Conservation (phyloP, 1,140 invertebrate genomes). For the Drosophila bocqueti region DNA sequence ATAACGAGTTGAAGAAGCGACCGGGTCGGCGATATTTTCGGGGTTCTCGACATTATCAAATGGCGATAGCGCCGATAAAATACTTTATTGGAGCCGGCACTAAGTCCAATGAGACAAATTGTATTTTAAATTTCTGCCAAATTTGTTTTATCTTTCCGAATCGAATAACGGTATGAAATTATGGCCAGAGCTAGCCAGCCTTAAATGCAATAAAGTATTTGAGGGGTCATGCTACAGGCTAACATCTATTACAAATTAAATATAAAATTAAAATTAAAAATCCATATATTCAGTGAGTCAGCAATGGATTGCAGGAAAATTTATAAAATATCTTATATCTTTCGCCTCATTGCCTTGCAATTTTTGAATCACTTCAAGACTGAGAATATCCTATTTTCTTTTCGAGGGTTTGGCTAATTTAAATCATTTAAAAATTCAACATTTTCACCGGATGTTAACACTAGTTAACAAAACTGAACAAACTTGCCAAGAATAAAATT, state of each 20-base stretch:
- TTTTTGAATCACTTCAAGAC: conserved; percentile 9
- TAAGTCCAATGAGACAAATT: conserved; percentile 73
- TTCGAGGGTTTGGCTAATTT: conserved; percentile 38
- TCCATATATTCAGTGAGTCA: conserved; percentile 8
- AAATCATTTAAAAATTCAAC: conserved; percentile 4
- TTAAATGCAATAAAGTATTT: conserved; percentile 13
- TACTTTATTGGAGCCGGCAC: conserved; percentile 54
- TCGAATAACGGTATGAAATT: conserved; percentile 24
- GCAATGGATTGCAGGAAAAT: neutral
- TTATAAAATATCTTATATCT: neutral
- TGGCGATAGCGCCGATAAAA: conserved; percentile 73
- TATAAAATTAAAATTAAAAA: neutral
- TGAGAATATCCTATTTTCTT: conserved; percentile 5
- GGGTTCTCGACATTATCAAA: conserved; percentile 58
- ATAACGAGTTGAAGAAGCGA: conserved; percentile 56
- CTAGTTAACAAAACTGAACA: conserved; percentile 12
- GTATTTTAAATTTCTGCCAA: conserved; percentile 58
- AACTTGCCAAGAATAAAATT: too few relatives aligned
- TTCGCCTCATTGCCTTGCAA: neutral
- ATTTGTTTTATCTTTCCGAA: conserved; percentile 39
- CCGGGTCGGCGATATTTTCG: conserved; percentile 32
- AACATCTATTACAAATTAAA: conserved; percentile 15
- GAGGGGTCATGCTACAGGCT: conserved; percentile 6
- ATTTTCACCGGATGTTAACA: conserved; percentile 15
- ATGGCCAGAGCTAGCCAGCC: neutral